Base-by-base conservation (phyloP, 2,888 invertebrate genomes). In the Salpingus planirostris region DNA sequence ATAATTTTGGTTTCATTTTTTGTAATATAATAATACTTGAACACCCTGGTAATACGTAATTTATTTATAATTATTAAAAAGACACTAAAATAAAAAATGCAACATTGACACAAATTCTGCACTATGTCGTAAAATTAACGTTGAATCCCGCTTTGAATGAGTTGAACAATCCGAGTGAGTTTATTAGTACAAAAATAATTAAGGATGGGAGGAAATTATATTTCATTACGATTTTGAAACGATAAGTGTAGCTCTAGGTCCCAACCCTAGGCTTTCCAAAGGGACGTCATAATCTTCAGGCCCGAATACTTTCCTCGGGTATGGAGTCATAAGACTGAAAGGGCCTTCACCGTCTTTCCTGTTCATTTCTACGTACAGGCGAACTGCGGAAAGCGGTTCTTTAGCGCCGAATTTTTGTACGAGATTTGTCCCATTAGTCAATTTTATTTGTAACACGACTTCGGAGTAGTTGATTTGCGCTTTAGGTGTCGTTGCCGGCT, bases 281-380 rank as follows among this genome's bases (percentile, higher is more conserved):
- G 95, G 89, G 56, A 80, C 84, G 36, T 88, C 84, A 65, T 88
- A 93, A 59, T 96, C 95, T 2, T 90, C 90, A 7, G 69, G 73
- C 1, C 74, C 70, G 59, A 92, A 96, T 29, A 91, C 76, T 66
- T 86, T 89, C 54, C 79, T 80, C 4, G 96, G 95, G 67, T 91
- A 96, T 54, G 77, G 81, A 2, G 91, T 93, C 83, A 95, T 90
- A 46, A 96, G 67, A 31, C 79, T 78, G 65, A 95, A 92, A 3
- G 73, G 66, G 24, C 67, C 72, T 1, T 69, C 67, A 6, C 74
- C 73, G 51, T 86, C 82, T 23, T 78, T 77, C 29, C 87, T 73
- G 53, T 93, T 83, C 69, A 92, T 73, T 68, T 90, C 80, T 27
- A 96, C 73, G 65, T 77, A 97, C 22, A 93, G 65, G 56, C 91